These are phyloP conservation scores for Diorhabda sublineata DNA, from an alignment of 1,140 invertebrate species.

Conservation along the genomic window DNA sequence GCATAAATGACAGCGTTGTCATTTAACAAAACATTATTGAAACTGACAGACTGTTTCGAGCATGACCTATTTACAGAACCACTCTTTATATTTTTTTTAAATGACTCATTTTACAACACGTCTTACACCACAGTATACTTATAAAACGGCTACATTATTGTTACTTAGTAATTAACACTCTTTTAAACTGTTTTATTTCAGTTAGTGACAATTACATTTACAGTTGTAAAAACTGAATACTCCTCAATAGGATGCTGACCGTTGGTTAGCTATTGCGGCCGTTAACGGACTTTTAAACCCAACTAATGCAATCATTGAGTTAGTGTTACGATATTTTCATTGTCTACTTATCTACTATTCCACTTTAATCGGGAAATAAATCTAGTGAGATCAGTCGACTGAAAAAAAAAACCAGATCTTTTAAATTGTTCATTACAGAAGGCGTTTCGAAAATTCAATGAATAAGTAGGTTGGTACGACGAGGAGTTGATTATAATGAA, in stretches of 20 bases:
- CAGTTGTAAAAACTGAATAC: neutral
- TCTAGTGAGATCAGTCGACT: neutral
- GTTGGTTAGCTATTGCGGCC: neutral
- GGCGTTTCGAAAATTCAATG: neutral
- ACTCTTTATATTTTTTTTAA: too few species aligned
- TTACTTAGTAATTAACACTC: neutral
- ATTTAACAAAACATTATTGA: too few species aligned
- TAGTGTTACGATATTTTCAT: neutral
- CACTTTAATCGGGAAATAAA: neutral
- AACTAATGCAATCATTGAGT: neutral
- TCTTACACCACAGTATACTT: too few species aligned
- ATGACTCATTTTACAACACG: too few species aligned
- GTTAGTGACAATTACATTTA: neutral
- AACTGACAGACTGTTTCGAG: too few species aligned
- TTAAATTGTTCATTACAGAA: neutral
- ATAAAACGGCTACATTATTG: too few species aligned
- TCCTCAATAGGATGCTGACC: neutral
- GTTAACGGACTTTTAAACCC: neutral
- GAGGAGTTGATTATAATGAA: too few species aligned
- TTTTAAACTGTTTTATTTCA: neutral
- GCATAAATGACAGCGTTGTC: too few species aligned
- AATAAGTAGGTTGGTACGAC: neutral
- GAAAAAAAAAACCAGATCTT: neutral
- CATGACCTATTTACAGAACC: too few species aligned
- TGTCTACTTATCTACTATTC: constrained; percentile 1